A percentile compares a stretch with the other conserved stretches of the same genome.
phyloP scores from a whole-genome alignment of 2,113 vertebrate species.

The Capricornis sumatraensis region DNA sequence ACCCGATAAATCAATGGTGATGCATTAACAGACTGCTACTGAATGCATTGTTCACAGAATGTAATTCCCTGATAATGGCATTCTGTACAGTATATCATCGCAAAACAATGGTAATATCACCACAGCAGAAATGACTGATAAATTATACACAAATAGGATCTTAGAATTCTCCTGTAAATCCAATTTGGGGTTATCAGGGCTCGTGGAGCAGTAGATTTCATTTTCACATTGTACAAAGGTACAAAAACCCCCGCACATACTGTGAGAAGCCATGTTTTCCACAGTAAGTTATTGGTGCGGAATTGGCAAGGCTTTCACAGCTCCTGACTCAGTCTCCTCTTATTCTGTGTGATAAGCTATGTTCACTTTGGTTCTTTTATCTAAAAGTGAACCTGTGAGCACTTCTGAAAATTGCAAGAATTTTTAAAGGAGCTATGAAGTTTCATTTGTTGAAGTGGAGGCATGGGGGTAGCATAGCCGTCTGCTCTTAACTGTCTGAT shows the following conservation, averaged over 20 bases:
- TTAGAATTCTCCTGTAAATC: conserved; percentile 51
- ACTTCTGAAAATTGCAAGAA: background rate
- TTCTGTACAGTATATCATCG: conserved; percentile 54
- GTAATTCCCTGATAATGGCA: conserved; percentile 57
- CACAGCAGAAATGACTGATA: conserved; percentile 55
- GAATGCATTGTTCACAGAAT: conserved; percentile 33
- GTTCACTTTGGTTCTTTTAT: conserved; percentile 55
- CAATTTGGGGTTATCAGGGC: conserved; percentile 49
- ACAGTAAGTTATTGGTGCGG: background rate
- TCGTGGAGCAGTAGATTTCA: background rate
- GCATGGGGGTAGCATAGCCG: background rate
- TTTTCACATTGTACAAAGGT: background rate
- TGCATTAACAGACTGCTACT: conserved; percentile 55
- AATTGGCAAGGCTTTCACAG: background rate
- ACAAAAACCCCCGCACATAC: background rate
- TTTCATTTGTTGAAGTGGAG: background rate
- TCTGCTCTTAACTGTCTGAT: background rate
- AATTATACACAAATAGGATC: background rate
- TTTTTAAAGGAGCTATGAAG: background rate
- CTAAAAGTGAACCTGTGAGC: conserved; percentile 28
- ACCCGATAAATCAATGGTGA: conserved; percentile 58
- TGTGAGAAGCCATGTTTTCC: background rate
- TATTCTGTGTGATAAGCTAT: background rate
- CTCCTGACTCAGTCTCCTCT: background rate
- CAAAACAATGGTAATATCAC: conserved; percentile 59